phyloP scores from a whole-genome alignment of 2,113 vertebrate species.

The Ariopsis seemanni region DNA sequence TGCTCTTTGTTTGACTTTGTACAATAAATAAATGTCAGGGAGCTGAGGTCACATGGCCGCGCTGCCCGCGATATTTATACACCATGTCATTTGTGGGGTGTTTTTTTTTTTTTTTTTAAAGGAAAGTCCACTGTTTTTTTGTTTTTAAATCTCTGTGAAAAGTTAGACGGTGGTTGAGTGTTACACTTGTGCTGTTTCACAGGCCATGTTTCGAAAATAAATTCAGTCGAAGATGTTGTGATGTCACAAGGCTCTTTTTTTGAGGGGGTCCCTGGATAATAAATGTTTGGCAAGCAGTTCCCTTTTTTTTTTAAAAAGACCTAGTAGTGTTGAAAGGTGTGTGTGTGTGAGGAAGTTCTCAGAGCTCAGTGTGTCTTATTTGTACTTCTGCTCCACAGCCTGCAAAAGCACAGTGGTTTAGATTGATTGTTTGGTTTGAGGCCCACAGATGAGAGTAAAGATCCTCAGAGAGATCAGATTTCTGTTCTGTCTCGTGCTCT shows the following conservation, averaged over 20 bases:
- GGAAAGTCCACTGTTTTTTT: slow-evolving; percentile 19
- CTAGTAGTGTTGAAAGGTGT: neutral
- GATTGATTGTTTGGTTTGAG: no score
- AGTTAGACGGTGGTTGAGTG: slow-evolving; percentile 12
- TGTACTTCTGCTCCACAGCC: no score
- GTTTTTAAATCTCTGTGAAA: slow-evolving; percentile 32
- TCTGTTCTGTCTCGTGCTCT: no score
- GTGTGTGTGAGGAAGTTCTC: no score
- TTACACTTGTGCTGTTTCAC: slow-evolving; percentile 40
- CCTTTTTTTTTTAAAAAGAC: neutral
- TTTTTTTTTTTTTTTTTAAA: slow-evolving; percentile 37
- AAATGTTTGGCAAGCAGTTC: neutral
- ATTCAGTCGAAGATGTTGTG: slow-evolving; percentile 5
- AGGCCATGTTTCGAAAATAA: slow-evolving; percentile 37
- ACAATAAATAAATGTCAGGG: neutral
- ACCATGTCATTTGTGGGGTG: slow-evolving; percentile 30
- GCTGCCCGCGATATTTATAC: slow-evolving; percentile 38
- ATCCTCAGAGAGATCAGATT: no score
- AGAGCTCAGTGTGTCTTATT: no score
- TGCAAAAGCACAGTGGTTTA: no score
- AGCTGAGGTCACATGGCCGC: neutral
- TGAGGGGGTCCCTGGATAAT: no score
- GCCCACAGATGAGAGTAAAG: no score
- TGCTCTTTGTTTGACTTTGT: slow-evolving; percentile 17
- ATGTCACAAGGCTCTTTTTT: neutral